phyloP scores from a whole-genome alignment of 2,888 invertebrate genomes.

The Hemistola chrysoprasaria region DNA sequence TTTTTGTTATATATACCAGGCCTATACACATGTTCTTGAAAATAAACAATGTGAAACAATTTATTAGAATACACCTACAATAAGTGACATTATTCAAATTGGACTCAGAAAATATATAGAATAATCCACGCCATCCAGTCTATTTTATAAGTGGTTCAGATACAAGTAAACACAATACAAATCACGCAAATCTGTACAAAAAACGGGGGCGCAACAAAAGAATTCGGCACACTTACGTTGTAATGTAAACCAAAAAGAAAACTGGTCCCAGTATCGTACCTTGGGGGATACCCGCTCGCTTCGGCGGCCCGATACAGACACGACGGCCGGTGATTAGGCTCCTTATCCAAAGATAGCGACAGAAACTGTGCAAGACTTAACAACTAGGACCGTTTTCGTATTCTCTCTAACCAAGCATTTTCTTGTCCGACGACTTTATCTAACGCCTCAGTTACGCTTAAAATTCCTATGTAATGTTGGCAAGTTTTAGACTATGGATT shows the following conservation, averaged over 20 bases:
- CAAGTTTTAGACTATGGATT: slow-evolving; percentile 60
- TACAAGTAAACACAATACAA: slow-evolving; percentile 60
- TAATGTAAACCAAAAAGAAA: slow-evolving; percentile 81
- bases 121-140: slow-evolving; percentile 19
- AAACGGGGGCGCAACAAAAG: slow-evolving; percentile 72
- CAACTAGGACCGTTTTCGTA: slow-evolving; percentile 81
- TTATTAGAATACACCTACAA: slow-evolving; percentile 18
- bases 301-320: slow-evolving; percentile 77
- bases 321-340: slow-evolving; percentile 82
- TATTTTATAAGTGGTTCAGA: slow-evolving; percentile 35
- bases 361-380: slow-evolving; percentile 82
- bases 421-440: slow-evolving; percentile 75
- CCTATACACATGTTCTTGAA: too few relatives aligned
- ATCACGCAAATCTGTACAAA: slow-evolving; percentile 69
- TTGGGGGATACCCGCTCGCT: slow-evolving; percentile 71
- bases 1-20: too few relatives aligned
- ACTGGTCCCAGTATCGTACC: slow-evolving; percentile 79
- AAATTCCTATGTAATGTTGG: slow-evolving; percentile 71
- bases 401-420: slow-evolving; percentile 77
- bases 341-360: slow-evolving; percentile 81
- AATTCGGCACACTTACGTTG: slow-evolving; percentile 79
- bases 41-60: too few relatives aligned
- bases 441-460: slow-evolving; percentile 67
- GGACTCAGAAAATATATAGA: slow-evolving; percentile 4
- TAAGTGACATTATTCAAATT: slow-evolving; percentile 13